phyloP scores from a whole-genome alignment of 2,888 invertebrate species.

The Omphaloscelis lunosa region DNA sequence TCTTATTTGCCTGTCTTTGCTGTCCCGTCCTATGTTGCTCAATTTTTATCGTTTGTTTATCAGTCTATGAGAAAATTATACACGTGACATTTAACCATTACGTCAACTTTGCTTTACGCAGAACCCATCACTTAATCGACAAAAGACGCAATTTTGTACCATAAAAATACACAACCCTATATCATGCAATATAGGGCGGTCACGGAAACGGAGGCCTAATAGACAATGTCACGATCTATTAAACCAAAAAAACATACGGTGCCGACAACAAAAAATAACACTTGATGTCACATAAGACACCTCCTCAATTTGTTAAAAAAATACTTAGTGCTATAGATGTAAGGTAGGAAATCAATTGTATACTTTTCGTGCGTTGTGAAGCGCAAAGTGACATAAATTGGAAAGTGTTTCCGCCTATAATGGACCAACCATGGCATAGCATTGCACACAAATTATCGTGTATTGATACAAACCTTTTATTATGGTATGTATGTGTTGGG shows the following conservation, averaged over 20 bases:
- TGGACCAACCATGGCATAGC: slow-evolving; percentile 73
- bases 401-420: slow-evolving; percentile 84
- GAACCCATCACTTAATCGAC: background rate
- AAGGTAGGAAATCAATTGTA: slow-evolving; percentile 47
- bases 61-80: background rate
- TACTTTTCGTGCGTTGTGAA: slow-evolving; percentile 67
- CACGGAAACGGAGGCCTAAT: slow-evolving; percentile 37
- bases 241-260: slow-evolving; percentile 42
- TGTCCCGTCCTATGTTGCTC: background rate
- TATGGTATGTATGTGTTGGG: slow-evolving; percentile 61
- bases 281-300: slow-evolving; percentile 47
- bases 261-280: slow-evolving; percentile 40
- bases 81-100: background rate
- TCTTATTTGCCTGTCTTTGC: background rate
- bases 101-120: background rate
- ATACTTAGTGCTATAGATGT: slow-evolving; percentile 19
- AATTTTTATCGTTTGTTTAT: background rate
- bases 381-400: slow-evolving; percentile 83
- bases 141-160: background rate
- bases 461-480: slow-evolving; percentile 70
- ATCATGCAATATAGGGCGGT: slow-evolving; percentile 43
- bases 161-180: background rate
- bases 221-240: slow-evolving; percentile 50
- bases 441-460: slow-evolving; percentile 80
- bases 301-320: slow-evolving; percentile 21